These are phyloP conservation scores for Apodemia mormo DNA, from an alignment of 2,888 invertebrate genomes.

Conservation along the genomic window DNA sequence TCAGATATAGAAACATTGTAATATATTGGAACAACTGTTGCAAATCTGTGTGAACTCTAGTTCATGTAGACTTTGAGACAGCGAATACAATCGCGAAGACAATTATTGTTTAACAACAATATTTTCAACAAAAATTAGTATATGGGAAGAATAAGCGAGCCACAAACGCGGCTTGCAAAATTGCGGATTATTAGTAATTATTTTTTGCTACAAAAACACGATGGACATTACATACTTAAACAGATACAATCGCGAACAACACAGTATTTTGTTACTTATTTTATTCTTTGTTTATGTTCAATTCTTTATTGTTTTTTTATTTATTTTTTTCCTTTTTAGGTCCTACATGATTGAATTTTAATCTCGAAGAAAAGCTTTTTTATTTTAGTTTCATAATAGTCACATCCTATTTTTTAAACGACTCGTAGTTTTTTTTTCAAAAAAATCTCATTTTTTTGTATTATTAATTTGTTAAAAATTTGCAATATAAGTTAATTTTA, in stretches of 20 bases:
- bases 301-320: constrained; percentile 29
- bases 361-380: constrained; percentile 34
- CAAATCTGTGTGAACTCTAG: no score
- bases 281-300: constrained; percentile 30
- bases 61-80: no score
- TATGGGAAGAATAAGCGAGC: no score
- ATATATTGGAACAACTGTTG: no score
- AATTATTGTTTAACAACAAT: no score
- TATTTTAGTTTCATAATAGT: constrained; percentile 57
- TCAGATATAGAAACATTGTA: no score
- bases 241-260: background rate
- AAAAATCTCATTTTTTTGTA: constrained; percentile 18
- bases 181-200: no score
- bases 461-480: constrained; percentile 2
- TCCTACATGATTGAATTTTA: constrained; percentile 75
- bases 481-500: constrained; percentile 8
- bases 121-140: no score
- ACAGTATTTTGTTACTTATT: constrained; percentile 1
- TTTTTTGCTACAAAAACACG: no score
- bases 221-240: no score
- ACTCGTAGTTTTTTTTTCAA: background rate
- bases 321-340: constrained; percentile 53
- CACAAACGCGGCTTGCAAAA: no score
- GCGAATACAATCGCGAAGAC: no score
- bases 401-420: constrained; percentile 57